Evolutionary conservation across 2,797 vertebrate species (phyloP).

Genomic region (Sebastes kiyomatsui): DNA sequence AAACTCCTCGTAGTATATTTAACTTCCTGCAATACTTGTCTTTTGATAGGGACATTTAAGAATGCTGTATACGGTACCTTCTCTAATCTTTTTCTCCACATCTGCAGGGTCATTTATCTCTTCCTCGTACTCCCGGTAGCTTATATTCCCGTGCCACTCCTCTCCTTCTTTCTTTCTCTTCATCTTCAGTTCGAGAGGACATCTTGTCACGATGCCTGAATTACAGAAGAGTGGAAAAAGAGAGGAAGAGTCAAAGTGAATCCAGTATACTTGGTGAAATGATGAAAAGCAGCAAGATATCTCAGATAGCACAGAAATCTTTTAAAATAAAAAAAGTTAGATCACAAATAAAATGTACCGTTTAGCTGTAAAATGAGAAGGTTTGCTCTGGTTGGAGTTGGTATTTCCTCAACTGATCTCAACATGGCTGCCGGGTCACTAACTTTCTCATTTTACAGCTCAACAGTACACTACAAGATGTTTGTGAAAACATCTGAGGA

Average conservation of each 20-base stretch:
- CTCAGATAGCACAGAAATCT: background rate
- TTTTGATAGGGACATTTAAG: background rate
- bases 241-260: background rate
- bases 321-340: too few species aligned
- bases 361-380: too few species aligned
- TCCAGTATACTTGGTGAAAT: background rate
- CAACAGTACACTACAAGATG: too few species aligned
- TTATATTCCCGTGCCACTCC: conserved; percentile 77
- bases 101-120: conserved; percentile 36
- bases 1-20: too few species aligned
- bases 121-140: conserved; percentile 41
- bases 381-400: too few species aligned
- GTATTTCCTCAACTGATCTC: too few species aligned
- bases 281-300: background rate
- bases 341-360: too few species aligned
- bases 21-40: background rate
- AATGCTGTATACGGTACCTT: conserved; percentile 33
- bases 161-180: conserved; percentile 66
- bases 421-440: too few species aligned
- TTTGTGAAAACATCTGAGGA: too few species aligned
- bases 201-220: conserved; percentile 84
- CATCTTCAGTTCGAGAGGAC: conserved; percentile 84
- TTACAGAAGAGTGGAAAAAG: background rate
- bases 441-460: too few species aligned
- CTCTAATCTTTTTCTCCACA: conserved; percentile 60